Base-by-base conservation (phyloP, 2,888 invertebrate genomes). In the Troides helena region DNA sequence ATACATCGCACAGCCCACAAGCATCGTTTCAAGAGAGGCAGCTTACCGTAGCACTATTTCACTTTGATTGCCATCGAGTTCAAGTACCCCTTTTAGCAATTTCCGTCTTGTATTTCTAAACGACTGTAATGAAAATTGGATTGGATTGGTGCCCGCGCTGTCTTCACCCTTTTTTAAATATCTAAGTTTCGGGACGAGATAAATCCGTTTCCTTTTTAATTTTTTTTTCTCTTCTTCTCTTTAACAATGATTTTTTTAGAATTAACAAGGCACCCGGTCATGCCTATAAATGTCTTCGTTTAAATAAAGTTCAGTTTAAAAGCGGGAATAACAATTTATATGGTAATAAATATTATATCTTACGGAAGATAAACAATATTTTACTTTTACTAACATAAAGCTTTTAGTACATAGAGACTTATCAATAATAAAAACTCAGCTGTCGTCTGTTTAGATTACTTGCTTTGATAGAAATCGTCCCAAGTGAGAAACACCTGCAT, bases 91-190 rank as follows among this genome's bases (percentile, higher is more conserved):
- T 64, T 70, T 67, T 57, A 64, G 60, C 66, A 70, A 70, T 70
- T 70, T 70, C 67, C 70, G 70, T 56, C 60, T 60, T 63, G 70
- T 70, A 67, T 67, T 75, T 75, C 74, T 76, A 71, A 73, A 73
- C 72, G 67, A 43, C 73, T 73, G 75, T 77, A 77, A 74, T 72
- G 73, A 72, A 76, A 74, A 77, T 77, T 75, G 75, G 76, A 77
- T 77, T 74, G 75, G 76, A 77, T 75, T 71, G 73, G 73, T 74
- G 25, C 18, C 36, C 72, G 23, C 39, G 65, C 63, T 25, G 60
- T 68, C 36, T 46, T 53, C 30, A 12, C 62, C 56, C 58, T 72
- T 62, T 65, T 72, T 73, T 50, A 69, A 67, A 67, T 67, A 67
- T 70, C 70, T 39, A 39, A 66, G 58, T 62, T 68, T 63, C 69